Evolutionary conservation across 2,797 vertebrate species (phyloP), one percentile per base, ranked within the genome.

Genomic region (Pantherophis alleghaniensis): DNA sequence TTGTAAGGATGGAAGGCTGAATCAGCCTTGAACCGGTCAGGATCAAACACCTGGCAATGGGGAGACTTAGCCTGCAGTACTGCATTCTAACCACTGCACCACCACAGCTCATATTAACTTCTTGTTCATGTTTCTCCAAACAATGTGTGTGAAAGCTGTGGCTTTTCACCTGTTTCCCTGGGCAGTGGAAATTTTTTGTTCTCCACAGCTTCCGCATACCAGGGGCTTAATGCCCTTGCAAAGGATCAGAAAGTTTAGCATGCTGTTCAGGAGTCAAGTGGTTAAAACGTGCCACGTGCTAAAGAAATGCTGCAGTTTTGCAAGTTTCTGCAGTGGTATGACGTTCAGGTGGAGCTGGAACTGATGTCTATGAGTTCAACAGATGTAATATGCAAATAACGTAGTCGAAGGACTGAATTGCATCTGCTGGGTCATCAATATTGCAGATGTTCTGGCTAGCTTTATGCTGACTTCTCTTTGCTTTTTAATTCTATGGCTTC

Each of bases 121-220:
- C 60, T 10, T 3, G 57, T 94, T 90, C 92, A 47, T 90, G 90
- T 93, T 94, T 86, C 79, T 53, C 92, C 11, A 56, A 55, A 47
- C 51, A 61, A 90, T 66, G 5, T 59, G 63, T 90, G 28, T 55
- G 57, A 86, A 83, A 37, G 28, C 18, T 47, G 57, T 59, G 92
- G 92, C 92, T 94, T 91, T 87, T 96, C 60, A 94, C 94, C 95
- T 59, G 87, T 37, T 92, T 95, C 91, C 63, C 60, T 89, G 53
- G 20, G 86, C n/a, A 88, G 59, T 96, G 94, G 95, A 96, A 96
- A 94, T 94, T 91, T 88, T 88, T 89, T 20, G 12, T 91, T 63
- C 37, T 18, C 51, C 56, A 56, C 32, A 60, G 56, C 88, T 94
- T 95, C 94, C 91, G 74, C 91, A 92, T 95, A 89, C 92, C 86